Evolutionary conservation across 2,888 invertebrate genomes (phyloP).

Genomic region (Caenorhabditis sp.): DNA sequence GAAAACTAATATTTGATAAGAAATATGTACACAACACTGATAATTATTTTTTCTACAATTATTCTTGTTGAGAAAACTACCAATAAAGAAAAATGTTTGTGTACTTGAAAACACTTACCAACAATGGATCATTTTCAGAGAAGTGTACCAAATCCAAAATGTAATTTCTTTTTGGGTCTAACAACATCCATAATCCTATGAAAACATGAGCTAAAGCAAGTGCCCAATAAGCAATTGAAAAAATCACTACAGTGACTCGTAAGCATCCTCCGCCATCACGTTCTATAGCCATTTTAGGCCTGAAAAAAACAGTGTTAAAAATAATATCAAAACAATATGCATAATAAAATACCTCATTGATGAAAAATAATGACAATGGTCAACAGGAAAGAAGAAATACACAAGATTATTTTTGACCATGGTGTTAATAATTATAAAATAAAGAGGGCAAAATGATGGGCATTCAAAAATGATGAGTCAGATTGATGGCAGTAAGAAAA

Average conservation of each 20-base stretch:
- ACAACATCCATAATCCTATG: constrained; percentile 67
- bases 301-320: neutral
- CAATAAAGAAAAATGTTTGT: constrained; percentile 1
- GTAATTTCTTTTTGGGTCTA: constrained; percentile 68
- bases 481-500: too few relatives aligned
- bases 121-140: constrained; percentile 67
- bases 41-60: too few relatives aligned
- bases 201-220: constrained; percentile 63
- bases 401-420: neutral
- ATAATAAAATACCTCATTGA: neutral
- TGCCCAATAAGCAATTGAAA: constrained; percentile 31
- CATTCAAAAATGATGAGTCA: neutral
- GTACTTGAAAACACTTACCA: constrained; percentile 39
- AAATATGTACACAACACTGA: too few relatives aligned
- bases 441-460: neutral
- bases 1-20: too few relatives aligned
- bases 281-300: constrained; percentile 27
- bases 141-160: constrained; percentile 68
- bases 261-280: constrained; percentile 35
- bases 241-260: constrained; percentile 32
- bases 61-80: constrained; percentile 3
- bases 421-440: neutral
- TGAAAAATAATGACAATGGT: neutral
- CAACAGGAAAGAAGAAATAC: neutral
- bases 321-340: too few relatives aligned